These are phyloP conservation scores for Hydractinia echinata DNA, from an alignment of 30 jellyfish, hydroid and myxozoan genomes.

Conservation along the genomic window DNA sequence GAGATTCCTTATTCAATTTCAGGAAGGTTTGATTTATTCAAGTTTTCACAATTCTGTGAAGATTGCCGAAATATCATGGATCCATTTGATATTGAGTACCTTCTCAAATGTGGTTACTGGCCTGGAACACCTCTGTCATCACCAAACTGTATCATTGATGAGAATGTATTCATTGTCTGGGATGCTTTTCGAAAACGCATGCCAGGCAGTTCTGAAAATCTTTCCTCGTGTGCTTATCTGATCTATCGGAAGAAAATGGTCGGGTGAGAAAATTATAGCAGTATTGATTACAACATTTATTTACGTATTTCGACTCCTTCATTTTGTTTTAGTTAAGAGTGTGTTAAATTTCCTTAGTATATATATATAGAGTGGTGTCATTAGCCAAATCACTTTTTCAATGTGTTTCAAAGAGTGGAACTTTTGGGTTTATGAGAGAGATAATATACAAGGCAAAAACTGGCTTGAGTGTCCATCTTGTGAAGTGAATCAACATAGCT, in stretches of 20 bases:
- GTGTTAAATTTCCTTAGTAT: too few species aligned
- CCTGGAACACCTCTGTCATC: conserved; percentile 27
- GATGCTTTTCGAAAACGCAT: conserved; percentile 24
- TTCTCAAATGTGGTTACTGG: conserved; percentile 37
- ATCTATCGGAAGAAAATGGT: conserved; percentile 9
- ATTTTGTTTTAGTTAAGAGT: too few species aligned
- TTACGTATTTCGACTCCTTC: too few species aligned
- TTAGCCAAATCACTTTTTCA: conserved; percentile 27
- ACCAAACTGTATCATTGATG: conserved; percentile 10
- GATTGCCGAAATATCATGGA: conserved; percentile 19
- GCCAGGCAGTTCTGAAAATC: conserved; percentile 48
- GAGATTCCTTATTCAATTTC: background rate
- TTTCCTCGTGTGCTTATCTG: conserved; percentile 16
- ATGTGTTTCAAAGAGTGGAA: conserved; percentile 46
- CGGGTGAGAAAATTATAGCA: conserved; percentile 4
- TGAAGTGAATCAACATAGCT: conserved; percentile 34
- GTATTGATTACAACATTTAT: background rate
- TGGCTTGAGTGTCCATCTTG: conserved; percentile 39
- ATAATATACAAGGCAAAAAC: conserved; percentile 25
- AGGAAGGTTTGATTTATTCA: conserved; percentile 34
- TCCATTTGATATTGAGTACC: conserved; percentile 10
- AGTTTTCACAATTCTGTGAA: conserved; percentile 18
- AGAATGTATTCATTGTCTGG: conserved; percentile 23
- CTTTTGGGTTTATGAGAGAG: conserved; percentile 11
- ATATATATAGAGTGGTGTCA: background rate